Conservation (phyloP, 2,888 invertebrate species). For the Leptinotarsa juncta region DNA sequence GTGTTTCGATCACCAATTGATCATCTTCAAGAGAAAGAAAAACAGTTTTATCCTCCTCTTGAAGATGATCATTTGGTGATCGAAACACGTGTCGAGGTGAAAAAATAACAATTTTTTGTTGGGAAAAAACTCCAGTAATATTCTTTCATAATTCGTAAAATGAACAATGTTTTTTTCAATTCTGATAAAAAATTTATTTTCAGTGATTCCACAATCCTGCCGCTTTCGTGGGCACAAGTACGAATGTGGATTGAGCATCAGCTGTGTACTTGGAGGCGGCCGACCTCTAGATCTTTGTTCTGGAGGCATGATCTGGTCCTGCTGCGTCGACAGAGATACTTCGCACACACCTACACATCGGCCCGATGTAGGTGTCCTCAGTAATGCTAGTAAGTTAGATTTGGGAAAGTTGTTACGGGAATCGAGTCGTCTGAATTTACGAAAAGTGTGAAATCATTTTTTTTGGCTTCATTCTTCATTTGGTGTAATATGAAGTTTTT, state of each 20-base stretch:
- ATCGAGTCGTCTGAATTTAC: not conserved
- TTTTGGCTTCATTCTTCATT: too few species aligned
- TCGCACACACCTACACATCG: slow-evolving; percentile 56
- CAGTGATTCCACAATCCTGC: slow-evolving; percentile 91
- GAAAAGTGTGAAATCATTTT: too few species aligned
- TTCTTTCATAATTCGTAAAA: too few species aligned
- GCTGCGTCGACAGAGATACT: slow-evolving; percentile 84
- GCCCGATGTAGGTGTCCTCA: slow-evolving; percentile 74
- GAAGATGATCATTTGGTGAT: too few species aligned
- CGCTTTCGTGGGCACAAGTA: slow-evolving; percentile 88
- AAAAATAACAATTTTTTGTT: too few species aligned
- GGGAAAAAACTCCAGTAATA: too few species aligned
- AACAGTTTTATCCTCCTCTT: too few species aligned
- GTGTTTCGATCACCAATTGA: too few species aligned
- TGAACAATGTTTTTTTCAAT: too few species aligned
- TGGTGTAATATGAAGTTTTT: too few species aligned
- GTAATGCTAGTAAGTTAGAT: slow-evolving; percentile 86
- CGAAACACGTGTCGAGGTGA: too few species aligned
- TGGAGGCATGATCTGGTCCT: slow-evolving; percentile 95
- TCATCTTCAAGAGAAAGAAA: too few species aligned
- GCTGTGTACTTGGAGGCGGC: slow-evolving; percentile 89
- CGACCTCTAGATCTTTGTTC: slow-evolving; percentile 90
- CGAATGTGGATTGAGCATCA: slow-evolving; percentile 90
- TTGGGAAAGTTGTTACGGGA: not conserved
- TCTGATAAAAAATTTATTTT: slow-evolving; percentile 58